These are phyloP conservation scores for Parnassius apollo DNA, from an alignment of 2,888 invertebrate species.

Conservation along the genomic window DNA sequence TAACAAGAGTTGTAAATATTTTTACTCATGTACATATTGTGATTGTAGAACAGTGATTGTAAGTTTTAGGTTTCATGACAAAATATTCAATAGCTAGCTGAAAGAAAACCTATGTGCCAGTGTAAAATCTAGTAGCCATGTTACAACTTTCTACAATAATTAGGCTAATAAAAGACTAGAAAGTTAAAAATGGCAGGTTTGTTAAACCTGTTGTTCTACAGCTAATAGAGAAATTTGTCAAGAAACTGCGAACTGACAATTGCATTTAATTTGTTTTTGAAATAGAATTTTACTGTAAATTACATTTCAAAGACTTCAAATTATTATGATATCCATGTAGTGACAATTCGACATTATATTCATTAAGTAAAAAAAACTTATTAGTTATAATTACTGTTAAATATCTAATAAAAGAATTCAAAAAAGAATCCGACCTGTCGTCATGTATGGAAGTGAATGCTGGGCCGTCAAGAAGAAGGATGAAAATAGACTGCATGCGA, in stretches of 20 bases:
- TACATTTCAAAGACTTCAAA: constrained; percentile 31
- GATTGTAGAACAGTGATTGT: constrained; percentile 58
- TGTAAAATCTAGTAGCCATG: background rate
- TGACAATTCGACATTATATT: constrained; percentile 32
- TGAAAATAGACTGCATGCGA: no score
- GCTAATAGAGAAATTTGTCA: constrained; percentile 15
- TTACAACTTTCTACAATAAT: no score
- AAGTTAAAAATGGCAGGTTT: no score
- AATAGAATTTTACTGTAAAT: constrained; percentile 27
- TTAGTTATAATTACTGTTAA: constrained; percentile 72
- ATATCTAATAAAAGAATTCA: constrained; percentile 52
- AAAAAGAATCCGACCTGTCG: no score
- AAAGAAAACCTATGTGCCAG: constrained; percentile 1
- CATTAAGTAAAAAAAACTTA: constrained; percentile 44
- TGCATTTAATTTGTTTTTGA: constrained; percentile 36
- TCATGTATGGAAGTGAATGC: no score
- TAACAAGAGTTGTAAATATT: constrained; percentile 70
- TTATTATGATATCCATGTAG: constrained; percentile 28
- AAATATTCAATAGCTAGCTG: background rate
- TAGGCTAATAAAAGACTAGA: no score
- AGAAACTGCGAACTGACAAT: constrained; percentile 44
- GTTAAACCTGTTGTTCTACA: no score
- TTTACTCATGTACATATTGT: constrained; percentile 56
- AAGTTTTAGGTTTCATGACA: constrained; percentile 59
- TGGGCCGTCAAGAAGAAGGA: no score